Base-by-base conservation (phyloP, 2,888 invertebrate genomes). In the Heliconius sara region DNA sequence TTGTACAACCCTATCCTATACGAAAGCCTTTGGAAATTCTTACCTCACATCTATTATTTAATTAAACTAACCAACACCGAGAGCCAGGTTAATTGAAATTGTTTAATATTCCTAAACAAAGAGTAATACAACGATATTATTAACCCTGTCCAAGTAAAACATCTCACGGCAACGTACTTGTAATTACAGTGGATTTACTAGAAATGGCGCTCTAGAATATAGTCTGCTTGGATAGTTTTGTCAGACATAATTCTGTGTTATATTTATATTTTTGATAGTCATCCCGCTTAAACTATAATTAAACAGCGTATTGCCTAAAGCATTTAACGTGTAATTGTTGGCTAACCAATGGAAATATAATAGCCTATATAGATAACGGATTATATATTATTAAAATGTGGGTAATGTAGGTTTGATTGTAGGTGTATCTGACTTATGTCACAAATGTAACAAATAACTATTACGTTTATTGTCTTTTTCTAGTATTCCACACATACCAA, bases 11-110 rank as follows among this genome's bases (percentile, higher is more conserved):
- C 84, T 88, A 85, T 81, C 84, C 85, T 84, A 79, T 43, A 10
- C 16, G 88, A 88, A 88, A 90, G 88, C 85, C 85, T 86, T 84
- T 47, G 70, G 43, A 70, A 70, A 86, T 84, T 86, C 39, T 84
- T 86, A 86, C 89, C 84, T 87, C 83, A 88, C 87, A 87, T 89
- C 87, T 92, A 93, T 92, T 92, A 93, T 93, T 94, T 94, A 94
- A 94, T 93, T 93, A 92, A 91, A 92, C 89, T 90, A 91, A 93
- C 93, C 93, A 93, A 88, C 91, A 86, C 88, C 85, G 89, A 86
- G 52, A 1, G 87, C 84, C 83, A 80, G 86, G 89, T 89, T 93
- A 94, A 94, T 94, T 94, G 93, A 94, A 94, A 93, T 91, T 92
- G 89, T 92, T 89, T 91, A 84, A 87, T 84, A 85, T 84, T 70